These are phyloP conservation scores for Urocynchramus pylzowi DNA, from an alignment of 2,113 vertebrate genomes.

Conservation along the genomic window DNA sequence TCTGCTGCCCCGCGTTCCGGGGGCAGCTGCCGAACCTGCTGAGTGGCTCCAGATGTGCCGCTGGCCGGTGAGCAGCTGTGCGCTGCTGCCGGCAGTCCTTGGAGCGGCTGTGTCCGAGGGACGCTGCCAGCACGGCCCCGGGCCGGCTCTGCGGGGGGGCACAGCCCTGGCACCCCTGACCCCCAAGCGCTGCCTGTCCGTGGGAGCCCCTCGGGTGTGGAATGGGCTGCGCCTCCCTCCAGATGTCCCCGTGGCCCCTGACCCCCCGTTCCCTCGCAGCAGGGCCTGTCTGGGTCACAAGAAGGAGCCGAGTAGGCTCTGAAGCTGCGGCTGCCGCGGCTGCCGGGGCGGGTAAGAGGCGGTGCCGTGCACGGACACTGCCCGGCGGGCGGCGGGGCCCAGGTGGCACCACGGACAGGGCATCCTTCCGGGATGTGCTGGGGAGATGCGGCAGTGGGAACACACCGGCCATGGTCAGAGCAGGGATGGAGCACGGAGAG, in stretches of 20 bases:
- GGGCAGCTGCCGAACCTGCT: background rate
- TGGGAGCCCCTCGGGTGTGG: background rate
- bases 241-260: slow-evolving; percentile 23
- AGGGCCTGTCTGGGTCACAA: slow-evolving; percentile 33
- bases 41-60: background rate
- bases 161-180: background rate
- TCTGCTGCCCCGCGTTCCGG: rapidly evolving
- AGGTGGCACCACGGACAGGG: background rate
- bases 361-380: rapidly evolving
- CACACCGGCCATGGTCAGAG: background rate
- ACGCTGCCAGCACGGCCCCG: background rate
- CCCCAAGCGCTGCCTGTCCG: background rate
- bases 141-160: background rate
- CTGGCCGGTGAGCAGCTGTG: background rate
- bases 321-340: background rate
- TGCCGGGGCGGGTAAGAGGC: rapidly evolving
- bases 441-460: background rate
- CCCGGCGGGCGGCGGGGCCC: background rate
- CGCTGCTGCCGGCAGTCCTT: background rate
- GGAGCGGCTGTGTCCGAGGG: background rate
- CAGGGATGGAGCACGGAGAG: background rate
- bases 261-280: slow-evolving; percentile 18
- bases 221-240: background rate
- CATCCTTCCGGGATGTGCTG: background rate
- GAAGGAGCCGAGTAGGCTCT: background rate